A percentile compares a stretch with the other conserved stretches of the same genome.
These are phyloP conservation scores for Phrynosoma platyrhinos DNA, from an alignment of 2,113 vertebrate species.

Conservation along the genomic window DNA sequence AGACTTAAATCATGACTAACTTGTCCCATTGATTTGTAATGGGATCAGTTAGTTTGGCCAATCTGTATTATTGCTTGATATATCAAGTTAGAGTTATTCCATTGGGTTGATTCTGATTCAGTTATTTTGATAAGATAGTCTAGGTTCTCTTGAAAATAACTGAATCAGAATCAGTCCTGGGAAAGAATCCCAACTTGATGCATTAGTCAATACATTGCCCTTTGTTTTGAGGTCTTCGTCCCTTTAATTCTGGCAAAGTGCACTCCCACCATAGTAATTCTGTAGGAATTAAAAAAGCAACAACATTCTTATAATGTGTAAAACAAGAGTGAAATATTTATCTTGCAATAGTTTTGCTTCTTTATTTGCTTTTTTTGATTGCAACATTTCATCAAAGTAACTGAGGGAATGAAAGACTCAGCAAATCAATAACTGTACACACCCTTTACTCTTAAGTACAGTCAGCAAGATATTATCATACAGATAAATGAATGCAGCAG, in stretches of 20 bases:
- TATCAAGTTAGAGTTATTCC: background rate
- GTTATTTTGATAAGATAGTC: background rate
- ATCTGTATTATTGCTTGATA: background rate
- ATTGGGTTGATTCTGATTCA: background rate
- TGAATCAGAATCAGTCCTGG: background rate
- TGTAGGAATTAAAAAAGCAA: background rate
- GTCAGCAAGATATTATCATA: conserved; percentile 30
- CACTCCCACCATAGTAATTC: background rate
- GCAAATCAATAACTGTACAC: conserved; percentile 39
- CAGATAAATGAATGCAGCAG: conserved; percentile 35
- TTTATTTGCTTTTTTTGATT: conserved; percentile 30
- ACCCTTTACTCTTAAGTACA: background rate
- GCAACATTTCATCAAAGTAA: conserved; percentile 50
- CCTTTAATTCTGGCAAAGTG: background rate
- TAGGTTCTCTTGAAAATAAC: background rate
- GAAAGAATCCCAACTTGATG: background rate
- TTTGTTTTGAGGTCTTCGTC: background rate
- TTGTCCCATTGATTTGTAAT: background rate
- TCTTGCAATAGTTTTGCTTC: background rate
- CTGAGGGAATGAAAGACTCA: conserved; percentile 43
- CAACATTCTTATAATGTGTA: background rate
- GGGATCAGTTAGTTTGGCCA: background rate
- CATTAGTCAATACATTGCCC: background rate
- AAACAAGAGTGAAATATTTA: background rate
- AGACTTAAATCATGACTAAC: background rate